phyloP scores from a whole-genome alignment of 1,140 invertebrate species.

The Tetramorium simillimum region DNA sequence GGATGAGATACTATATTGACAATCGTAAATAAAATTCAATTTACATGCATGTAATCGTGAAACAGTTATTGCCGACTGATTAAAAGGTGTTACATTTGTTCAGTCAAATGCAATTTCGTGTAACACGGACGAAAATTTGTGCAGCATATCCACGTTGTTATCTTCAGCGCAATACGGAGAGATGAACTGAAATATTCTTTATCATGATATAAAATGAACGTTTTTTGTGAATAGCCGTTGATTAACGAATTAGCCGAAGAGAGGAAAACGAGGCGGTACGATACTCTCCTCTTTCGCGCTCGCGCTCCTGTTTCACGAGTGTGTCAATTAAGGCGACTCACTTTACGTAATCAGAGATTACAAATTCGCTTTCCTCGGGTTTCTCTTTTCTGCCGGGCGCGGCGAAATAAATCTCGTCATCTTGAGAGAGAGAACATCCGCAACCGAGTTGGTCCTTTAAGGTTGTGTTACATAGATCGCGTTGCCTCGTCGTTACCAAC shows the following conservation, averaged over 20 bases:
- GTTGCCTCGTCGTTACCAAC: conserved; percentile 68
- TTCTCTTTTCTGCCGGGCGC: conserved; percentile 40
- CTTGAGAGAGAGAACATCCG: conserved; percentile 49
- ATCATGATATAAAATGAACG: background rate
- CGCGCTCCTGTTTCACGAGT: conserved; percentile 55
- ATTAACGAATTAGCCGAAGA: conserved; percentile 35
- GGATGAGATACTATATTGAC: conserved; percentile 16
- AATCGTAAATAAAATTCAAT: background rate
- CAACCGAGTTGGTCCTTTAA: conserved; percentile 42
- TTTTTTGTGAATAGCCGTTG: conserved; percentile 10
- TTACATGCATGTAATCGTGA: conserved; percentile 15
- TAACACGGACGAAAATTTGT: background rate
- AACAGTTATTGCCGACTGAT: conserved; percentile 8
- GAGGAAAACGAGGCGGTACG: background rate
- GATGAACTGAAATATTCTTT: background rate
- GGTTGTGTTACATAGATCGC: conserved; percentile 72
- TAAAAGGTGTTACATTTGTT: conserved; percentile 26
- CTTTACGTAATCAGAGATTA: conserved; percentile 52
- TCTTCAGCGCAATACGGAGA: background rate
- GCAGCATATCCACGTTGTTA: background rate
- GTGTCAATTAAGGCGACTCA: conserved; percentile 71
- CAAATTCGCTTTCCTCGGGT: conserved; percentile 35
- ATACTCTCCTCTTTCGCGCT: background rate
- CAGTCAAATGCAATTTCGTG: background rate
- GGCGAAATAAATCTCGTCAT: conserved; percentile 65